Evolutionary conservation across 2,797 vertebrate genomes (phyloP).

Genomic region (Jordanella pulchra): DNA sequence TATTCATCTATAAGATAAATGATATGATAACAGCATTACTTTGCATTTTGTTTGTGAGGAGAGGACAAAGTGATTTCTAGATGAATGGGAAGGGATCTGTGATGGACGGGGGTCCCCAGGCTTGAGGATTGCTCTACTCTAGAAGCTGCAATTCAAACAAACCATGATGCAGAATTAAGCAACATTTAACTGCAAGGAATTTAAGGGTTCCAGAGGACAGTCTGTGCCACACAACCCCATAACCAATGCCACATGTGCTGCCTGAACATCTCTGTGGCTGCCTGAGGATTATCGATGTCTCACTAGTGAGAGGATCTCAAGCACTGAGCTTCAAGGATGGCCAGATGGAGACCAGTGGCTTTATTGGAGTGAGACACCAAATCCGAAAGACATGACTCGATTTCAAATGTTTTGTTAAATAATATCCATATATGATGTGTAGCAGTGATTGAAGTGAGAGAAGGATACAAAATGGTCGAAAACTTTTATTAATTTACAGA

Average conservation of each 20-base stretch:
- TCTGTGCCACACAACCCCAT: constrained; percentile 64
- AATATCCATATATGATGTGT: too few relatives aligned
- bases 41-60: constrained; percentile 39
- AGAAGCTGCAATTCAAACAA: constrained; percentile 57
- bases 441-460: background rate
- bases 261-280: constrained; percentile 31
- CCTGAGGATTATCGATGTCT: constrained; percentile 31
- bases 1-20: too few relatives aligned
- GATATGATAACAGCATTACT: constrained; percentile 22
- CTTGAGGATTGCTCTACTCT: constrained; percentile 55
- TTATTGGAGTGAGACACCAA: background rate
- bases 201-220: constrained; percentile 54
- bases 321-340: background rate
- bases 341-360: background rate
- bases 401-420: too few relatives aligned
- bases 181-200: constrained; percentile 67
- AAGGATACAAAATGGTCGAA: background rate
- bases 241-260: constrained; percentile 71
- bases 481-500: background rate
- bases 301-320: constrained; percentile 19
- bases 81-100: constrained; percentile 58
- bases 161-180: constrained; percentile 62
- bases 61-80: constrained; percentile 23
- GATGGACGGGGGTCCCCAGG: constrained; percentile 47
- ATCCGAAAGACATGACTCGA: background rate